A percentile compares a stretch with the other conserved stretches of the same genome.
Conservation (phyloP, 2,888 invertebrate species). For the Orthosia gothica region DNA sequence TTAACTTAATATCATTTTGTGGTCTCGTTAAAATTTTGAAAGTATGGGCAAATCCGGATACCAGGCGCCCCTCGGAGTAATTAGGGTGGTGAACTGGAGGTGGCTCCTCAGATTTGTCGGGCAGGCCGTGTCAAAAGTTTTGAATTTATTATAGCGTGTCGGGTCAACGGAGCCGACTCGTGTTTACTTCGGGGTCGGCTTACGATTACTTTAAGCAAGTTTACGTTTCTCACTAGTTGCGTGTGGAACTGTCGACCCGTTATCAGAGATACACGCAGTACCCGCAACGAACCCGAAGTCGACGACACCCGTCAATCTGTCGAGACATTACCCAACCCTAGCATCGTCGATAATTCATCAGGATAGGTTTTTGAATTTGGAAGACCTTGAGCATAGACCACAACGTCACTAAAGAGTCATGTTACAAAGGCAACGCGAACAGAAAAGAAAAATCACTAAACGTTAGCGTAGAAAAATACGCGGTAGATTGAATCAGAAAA, state of each 20-base stretch:
- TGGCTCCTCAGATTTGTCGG: constrained; percentile 48
- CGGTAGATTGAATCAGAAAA: not conserved
- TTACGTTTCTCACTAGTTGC: constrained; percentile 25
- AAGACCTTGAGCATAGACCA: not conserved
- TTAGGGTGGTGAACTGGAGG: constrained; percentile 46
- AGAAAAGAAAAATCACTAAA: not conserved
- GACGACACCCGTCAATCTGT: constrained; percentile 41
- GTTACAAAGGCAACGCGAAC: not conserved
- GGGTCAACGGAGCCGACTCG: constrained; percentile 42
- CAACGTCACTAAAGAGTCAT: not conserved
- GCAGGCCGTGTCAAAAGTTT: constrained; percentile 56
- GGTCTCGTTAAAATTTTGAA: constrained; percentile 53
- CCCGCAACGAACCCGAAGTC: constrained; percentile 14
- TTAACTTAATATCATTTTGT: constrained; percentile 57
- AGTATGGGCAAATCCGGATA: constrained; percentile 46
- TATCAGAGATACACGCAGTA: constrained; percentile 14
- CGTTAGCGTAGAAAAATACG: constrained; percentile 1
- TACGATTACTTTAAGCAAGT: constrained; percentile 37
- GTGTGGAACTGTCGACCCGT: constrained; percentile 7
- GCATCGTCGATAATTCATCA: constrained; percentile 26
- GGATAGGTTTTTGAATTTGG: constrained; percentile 20
- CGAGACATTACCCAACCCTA: constrained; percentile 14
- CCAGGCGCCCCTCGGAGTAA: constrained; percentile 50
- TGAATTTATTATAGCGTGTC: constrained; percentile 60
- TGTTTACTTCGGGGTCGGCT: constrained; percentile 48